Percentiles rank a stretch among this genome's conserved stretches.
Conservation (phyloP, 2,888 invertebrate genomes). For the Cheilosia variabilis region DNA sequence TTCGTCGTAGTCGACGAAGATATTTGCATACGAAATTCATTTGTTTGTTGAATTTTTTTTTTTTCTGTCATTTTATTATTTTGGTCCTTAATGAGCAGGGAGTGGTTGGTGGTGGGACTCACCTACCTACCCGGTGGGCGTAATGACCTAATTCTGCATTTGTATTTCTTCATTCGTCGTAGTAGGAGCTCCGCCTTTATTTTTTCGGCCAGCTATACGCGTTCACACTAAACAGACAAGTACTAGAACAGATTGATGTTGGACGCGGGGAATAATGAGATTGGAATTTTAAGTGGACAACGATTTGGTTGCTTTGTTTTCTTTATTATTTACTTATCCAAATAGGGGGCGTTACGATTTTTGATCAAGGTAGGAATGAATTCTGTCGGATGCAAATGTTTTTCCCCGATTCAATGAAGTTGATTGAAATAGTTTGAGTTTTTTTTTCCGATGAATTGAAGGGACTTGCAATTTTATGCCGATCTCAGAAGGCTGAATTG, state of each 20-base stretch:
- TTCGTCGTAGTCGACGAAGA: constrained; percentile 10
- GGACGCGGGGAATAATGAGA: constrained; percentile 6
- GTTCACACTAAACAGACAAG: background rate
- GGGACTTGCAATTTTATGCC: too few relatives aligned
- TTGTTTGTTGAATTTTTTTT: constrained; percentile 31
- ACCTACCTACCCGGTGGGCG: constrained; percentile 1
- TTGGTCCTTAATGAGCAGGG: constrained; percentile 53
- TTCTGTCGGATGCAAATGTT: too few relatives aligned
- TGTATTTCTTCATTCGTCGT: constrained; percentile 12
- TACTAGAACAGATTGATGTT: constrained; percentile 26
- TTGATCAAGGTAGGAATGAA: background rate
- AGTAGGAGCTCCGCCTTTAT: background rate
- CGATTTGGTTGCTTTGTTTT: constrained; percentile 1
- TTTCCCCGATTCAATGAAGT: too few relatives aligned
- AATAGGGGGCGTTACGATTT: background rate
- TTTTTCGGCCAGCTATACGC: background rate
- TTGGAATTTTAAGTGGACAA: constrained; percentile 34
- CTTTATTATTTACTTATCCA: constrained; percentile 12
- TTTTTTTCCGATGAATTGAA: too few relatives aligned
- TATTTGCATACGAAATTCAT: constrained; percentile 69
- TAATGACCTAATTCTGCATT: constrained; percentile 59
- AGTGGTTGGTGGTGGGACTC: constrained; percentile 1
- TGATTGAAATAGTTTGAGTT: too few relatives aligned
- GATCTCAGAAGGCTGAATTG: too few relatives aligned
- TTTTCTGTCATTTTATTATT: constrained; percentile 29